Percentiles rank a stretch among this genome's conserved stretches.
Evolutionary conservation across 37 sponge, comb jelly and placozoan species (phyloP).

Genomic region (Halichondria panicea): DNA sequence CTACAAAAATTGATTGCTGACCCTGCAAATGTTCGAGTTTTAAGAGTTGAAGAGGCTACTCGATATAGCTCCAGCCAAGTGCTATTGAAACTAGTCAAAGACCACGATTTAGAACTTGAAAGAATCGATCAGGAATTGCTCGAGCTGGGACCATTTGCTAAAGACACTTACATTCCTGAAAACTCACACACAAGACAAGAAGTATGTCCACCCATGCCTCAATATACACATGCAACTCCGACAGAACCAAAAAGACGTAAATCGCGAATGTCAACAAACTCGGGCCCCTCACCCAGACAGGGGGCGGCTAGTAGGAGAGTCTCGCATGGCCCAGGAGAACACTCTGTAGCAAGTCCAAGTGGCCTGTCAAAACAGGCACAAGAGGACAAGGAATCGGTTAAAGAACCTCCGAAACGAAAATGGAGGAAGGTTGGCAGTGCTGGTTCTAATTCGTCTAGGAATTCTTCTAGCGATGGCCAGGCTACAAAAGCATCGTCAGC

Average conservation of each 20-base stretch:
- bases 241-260: too few relatives aligned
- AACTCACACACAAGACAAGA: too few relatives aligned
- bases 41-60: not conserved
- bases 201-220: too few relatives aligned
- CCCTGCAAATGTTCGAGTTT: not conserved
- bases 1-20: not conserved
- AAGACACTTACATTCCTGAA: conserved; percentile 38
- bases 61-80: not conserved
- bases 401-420: conserved; percentile 27
- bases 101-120: conserved; percentile 27
- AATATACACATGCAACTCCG: too few relatives aligned
- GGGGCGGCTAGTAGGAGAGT: not conserved
- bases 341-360: too few relatives aligned
- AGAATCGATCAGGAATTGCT: conserved; percentile 53
- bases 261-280: not conserved
- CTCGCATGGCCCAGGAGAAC: too few relatives aligned
- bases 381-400: not conserved
- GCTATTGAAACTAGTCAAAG: conserved; percentile 1
- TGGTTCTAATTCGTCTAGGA: not conserved
- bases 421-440: conserved; percentile 56
- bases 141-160: conserved; percentile 60
- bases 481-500: not conserved
- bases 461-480: not conserved
- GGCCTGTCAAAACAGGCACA: too few relatives aligned
- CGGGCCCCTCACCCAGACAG: not conserved